Evolutionary conservation across 2,888 invertebrate species (phyloP).

Genomic region (Sarcophaga rosellei): DNA sequence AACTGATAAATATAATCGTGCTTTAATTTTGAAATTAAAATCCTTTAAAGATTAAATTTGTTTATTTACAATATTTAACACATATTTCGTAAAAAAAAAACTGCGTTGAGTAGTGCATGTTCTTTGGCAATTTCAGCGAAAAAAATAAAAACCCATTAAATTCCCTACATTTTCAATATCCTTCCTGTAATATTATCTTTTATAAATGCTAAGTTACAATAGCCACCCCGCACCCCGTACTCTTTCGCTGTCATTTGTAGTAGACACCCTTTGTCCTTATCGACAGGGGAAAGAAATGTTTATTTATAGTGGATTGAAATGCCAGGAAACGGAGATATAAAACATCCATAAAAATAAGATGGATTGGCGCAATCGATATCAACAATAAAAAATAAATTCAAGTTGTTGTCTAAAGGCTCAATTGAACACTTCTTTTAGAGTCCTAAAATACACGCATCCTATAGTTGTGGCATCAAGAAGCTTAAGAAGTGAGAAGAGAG

Average conservation of each 20-base stretch:
- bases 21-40: too few relatives aligned
- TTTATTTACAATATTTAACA: background rate
- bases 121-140: conserved; percentile 55
- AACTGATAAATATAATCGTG: too few relatives aligned
- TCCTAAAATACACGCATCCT: background rate
- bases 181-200: conserved; percentile 59
- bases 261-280: too few relatives aligned
- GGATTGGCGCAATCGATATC: conserved; percentile 35
- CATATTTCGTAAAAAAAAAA: background rate
- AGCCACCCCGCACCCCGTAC: too few relatives aligned
- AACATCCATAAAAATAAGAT: background rate
- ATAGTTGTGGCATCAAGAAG: background rate
- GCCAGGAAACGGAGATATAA: background rate
- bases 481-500: background rate
- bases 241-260: too few relatives aligned
- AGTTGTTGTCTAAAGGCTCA: conserved; percentile 42
- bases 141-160: conserved; percentile 62
- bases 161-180: conserved; percentile 56
- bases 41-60: background rate
- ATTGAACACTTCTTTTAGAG: background rate
- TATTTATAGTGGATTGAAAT: conserved; percentile 14
- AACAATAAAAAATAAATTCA: conserved; percentile 43
- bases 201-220: conserved; percentile 31
- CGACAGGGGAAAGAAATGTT: too few relatives aligned
- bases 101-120: conserved; percentile 37